Base-by-base conservation (phyloP, 2,888 invertebrate species). In the Melanostoma scalare region DNA sequence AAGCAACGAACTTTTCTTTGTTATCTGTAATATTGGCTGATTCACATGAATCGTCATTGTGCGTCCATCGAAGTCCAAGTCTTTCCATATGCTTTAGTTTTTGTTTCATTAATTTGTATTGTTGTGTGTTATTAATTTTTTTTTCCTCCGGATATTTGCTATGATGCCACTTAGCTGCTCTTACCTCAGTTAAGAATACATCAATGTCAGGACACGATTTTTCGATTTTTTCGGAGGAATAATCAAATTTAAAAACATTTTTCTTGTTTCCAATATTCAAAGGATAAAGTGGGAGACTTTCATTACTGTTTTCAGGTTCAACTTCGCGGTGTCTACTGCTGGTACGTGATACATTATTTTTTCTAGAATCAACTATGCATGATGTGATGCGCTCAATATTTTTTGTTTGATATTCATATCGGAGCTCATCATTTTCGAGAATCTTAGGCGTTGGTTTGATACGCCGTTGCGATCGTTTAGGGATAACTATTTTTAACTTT, bases 391-490 rank as follows among this genome's bases (percentile, higher is more conserved):
- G 91, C 2, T 92, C 93, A 88, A 92, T 93, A 85, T 93, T 93
- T 87, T 93, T 93, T 5, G 93, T 92, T 87, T 93, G 93, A 38
- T 93, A 90, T 5, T 93, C 93, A 72, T 93, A 92, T 65, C 93
- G 92, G 53, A 94, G 87, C 86, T 94, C 94, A 87, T 94, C 93
- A 88, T 94, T 94, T 31, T 94, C 94, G 33, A 94, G 90, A 55
- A 94, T 93, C 89, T 95, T 95, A 5, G 93, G 93, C 3, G 94
- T 95, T 5, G 94, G 94, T 88, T 94, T 95, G 67, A 94, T 93
- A 69, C 94, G 92, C 3, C 94, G 92, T 69, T 92, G 92, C 30
- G 93, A 89, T 67, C 93, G 90, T 87, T 93, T 90, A 0, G 90
- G 90, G 60, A 87, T 85, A 6, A 85, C 78, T 31, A 80, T 42